phyloP scores from a whole-genome alignment of 2,888 invertebrate genomes.

The Drymonia ruficornis region DNA sequence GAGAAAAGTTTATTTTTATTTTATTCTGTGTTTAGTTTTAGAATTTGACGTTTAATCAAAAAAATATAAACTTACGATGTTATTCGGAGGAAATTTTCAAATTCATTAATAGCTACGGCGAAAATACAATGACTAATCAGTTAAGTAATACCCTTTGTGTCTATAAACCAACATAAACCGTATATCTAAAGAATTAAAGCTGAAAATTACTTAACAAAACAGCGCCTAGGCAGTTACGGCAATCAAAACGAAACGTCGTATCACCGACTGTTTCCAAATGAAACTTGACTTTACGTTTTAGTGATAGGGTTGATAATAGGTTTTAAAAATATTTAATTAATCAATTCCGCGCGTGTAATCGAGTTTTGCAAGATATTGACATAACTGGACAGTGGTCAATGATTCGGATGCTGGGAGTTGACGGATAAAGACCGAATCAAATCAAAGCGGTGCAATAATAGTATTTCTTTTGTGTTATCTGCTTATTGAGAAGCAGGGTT shows the following conservation, averaged over 20 bases:
- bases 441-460: neutral
- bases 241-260: neutral
- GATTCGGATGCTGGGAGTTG: conserved; percentile 3
- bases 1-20: neutral
- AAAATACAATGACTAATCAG: neutral
- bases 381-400: conserved; percentile 1
- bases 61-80: too few species aligned
- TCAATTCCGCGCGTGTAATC: neutral
- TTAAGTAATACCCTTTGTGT: neutral
- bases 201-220: neutral
- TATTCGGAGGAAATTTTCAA: too few species aligned
- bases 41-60: too few species aligned
- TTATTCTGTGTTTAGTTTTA: neutral
- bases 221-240: neutral
- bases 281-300: neutral
- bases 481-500: too few species aligned
- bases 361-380: conserved; percentile 1
- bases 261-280: neutral
- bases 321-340: neutral
- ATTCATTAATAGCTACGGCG: neutral
- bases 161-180: neutral
- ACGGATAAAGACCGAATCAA: neutral
- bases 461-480: too few species aligned
- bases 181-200: neutral
- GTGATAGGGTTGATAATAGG: neutral